These are phyloP conservation scores for Falcaria lacertinaria DNA, from an alignment of 2,888 invertebrate species.

Conservation along the genomic window DNA sequence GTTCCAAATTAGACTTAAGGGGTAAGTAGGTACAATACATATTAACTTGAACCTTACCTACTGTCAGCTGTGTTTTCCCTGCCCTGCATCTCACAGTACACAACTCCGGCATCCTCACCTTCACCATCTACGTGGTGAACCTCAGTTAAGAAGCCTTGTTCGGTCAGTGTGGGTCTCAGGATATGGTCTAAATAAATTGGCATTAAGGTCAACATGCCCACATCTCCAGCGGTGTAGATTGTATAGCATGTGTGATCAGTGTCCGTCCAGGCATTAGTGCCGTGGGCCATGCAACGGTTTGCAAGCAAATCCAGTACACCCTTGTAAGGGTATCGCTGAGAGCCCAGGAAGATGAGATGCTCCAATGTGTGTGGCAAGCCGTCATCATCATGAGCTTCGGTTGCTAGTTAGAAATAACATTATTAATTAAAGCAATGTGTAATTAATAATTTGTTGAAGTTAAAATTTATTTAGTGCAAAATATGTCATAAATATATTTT, in stretches of 20 bases:
- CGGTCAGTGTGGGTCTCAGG: slow-evolving; percentile 89
- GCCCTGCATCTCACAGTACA: slow-evolving; percentile 97
- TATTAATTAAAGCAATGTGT: no score
- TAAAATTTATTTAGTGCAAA: no score
- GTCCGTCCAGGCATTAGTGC: slow-evolving; percentile 95
- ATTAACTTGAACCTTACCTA: slow-evolving; percentile 41
- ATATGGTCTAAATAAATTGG: slow-evolving; percentile 96
- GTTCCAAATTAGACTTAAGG: no score
- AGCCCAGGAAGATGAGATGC: slow-evolving; percentile 94
- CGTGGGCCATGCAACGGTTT: slow-evolving; percentile 93
- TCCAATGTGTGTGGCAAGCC: slow-evolving; percentile 96
- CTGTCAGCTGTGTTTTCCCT: slow-evolving; percentile 89
- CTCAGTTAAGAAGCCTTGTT: slow-evolving; percentile 91
- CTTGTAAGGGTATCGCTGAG: slow-evolving; percentile 93
- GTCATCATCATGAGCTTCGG: slow-evolving; percentile 94
- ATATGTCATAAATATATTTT: no score
- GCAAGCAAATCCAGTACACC: slow-evolving; percentile 93
- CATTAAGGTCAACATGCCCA: slow-evolving; percentile 92
- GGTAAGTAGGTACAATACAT: neutral
- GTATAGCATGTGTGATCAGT: slow-evolving; percentile 94
- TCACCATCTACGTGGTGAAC: slow-evolving; percentile 94
- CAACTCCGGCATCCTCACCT: slow-evolving; percentile 95
- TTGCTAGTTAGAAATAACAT: slow-evolving; percentile 78
- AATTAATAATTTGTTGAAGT: no score
- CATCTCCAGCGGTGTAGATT: slow-evolving; percentile 89